A percentile compares a stretch with the other conserved stretches of the same genome.
Evolutionary conservation across 2,797 vertebrate genomes (phyloP).

Genomic region (Apogon hyalosoma): DNA sequence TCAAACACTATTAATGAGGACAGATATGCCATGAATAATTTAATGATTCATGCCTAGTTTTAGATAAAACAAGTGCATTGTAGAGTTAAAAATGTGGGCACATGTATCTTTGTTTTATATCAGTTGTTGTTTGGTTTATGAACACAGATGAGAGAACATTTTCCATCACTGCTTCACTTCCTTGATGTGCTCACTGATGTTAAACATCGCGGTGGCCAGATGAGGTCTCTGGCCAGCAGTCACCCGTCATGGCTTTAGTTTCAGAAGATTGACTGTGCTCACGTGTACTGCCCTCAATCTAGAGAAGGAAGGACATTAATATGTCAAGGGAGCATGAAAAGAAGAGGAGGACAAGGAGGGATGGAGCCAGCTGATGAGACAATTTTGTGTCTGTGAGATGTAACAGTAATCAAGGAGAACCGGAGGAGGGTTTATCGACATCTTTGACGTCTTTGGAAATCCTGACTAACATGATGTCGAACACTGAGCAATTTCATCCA

Average conservation of each 20-base stretch:
- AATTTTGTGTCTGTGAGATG: conserved; percentile 40
- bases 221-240: conserved; percentile 42
- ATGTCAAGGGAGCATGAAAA: conserved; percentile 60
- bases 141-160: conserved; percentile 15
- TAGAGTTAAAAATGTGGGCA: no score
- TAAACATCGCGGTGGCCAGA: conserved; percentile 36
- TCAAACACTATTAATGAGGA: no score
- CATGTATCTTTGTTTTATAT: neutral
- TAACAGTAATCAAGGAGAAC: conserved; percentile 41
- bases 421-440: conserved; percentile 40
- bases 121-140: conserved; percentile 3
- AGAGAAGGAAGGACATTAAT: conserved; percentile 61
- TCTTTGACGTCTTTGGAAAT: conserved; percentile 49
- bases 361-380: conserved; percentile 59
- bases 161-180: conserved; percentile 39
- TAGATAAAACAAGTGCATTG: no score
- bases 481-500: conserved; percentile 40
- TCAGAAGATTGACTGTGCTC: conserved; percentile 51
- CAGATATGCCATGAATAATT: no score
- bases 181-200: conserved; percentile 35
- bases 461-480: conserved; percentile 47
- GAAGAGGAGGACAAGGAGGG: conserved; percentile 25
- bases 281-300: conserved; percentile 72
- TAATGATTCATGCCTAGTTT: no score
- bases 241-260: conserved; percentile 33